A percentile compares a stretch with the other conserved stretches of the same genome.
These are phyloP conservation scores for Scrobipalpa atriplicella DNA, from an alignment of 2,888 invertebrate species.

Conservation along the genomic window DNA sequence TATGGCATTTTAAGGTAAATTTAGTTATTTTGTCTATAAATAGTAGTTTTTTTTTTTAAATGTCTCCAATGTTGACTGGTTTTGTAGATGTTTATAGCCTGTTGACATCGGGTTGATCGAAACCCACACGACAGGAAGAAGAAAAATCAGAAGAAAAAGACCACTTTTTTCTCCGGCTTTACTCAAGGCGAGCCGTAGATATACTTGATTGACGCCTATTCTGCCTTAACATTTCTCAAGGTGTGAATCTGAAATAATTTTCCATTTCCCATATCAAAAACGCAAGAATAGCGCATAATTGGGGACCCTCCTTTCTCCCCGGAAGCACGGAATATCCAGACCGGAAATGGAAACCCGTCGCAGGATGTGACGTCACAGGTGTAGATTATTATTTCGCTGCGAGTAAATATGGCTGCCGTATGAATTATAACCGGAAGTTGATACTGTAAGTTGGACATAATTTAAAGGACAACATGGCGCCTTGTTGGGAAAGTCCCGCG, in stretches of 20 bases:
- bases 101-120: too few species aligned
- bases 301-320: slow-evolving; percentile 36
- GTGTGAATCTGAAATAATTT: not conserved
- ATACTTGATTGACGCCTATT: too few species aligned
- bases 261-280: slow-evolving; percentile 22
- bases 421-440: slow-evolving; percentile 39
- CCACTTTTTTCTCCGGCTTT: too few species aligned
- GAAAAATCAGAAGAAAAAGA: too few species aligned
- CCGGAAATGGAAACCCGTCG: slow-evolving; percentile 66
- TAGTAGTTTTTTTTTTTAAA: too few species aligned
- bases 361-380: slow-evolving; percentile 66
- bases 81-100: too few species aligned
- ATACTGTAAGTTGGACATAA: slow-evolving; percentile 27
- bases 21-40: too few species aligned
- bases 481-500: not conserved
- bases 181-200: not conserved
- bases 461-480: slow-evolving; percentile 23
- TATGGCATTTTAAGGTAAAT: too few species aligned
- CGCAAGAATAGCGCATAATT: slow-evolving; percentile 47
- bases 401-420: slow-evolving; percentile 52
- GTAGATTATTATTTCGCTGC: slow-evolving; percentile 57
- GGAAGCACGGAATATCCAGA: slow-evolving; percentile 58
- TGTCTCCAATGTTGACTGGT: too few species aligned
- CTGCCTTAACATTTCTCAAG: not conserved
- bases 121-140: too few species aligned